Evolutionary conservation across 2,113 vertebrate genomes (phyloP), one percentile per base, ranked within the genome.

Genomic region (Stegostoma tigrinum): DNA sequence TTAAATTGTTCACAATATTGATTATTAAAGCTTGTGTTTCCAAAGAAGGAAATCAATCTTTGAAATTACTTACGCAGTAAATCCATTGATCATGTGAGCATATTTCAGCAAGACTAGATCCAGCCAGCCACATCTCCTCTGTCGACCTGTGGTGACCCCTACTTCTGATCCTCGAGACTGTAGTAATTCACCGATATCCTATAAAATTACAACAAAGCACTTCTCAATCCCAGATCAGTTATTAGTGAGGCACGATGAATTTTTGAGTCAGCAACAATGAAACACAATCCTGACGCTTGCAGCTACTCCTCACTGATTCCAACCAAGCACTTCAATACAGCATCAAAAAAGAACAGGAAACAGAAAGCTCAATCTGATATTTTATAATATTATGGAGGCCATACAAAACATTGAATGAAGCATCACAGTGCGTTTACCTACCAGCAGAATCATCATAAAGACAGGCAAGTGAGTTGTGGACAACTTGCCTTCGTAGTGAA

Each of bases 71-170:
- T 97, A 99, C 99, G 99, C 99, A 34, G 98, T 99, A 97, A 99
- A 99, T 96, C 99, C 99, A 96, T 99, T 99, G 96, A 99, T 99
- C 99, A 99, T 99, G 96, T 99, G 98, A 95, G 99, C 99, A 7
- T 99, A 99, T 98, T 98, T 98, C 96, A 99, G 98, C 96, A 98
- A 98, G 96, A 99, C 98, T 27, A 99, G 98, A 97, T 99, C 99
- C 97, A 99, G 97, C 99, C 99, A 99, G 97, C 99, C 99, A 95
- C 99, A 99, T 97, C 99, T 98, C 96, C 99, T 98, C 97, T 98
- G 99, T 96, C 99, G 98, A 96, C 99, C 99, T 5, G 99, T 99
- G 96, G 99, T 99, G 97, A 99, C 99, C 68, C 99, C 99, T 96
- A 99, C 98, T 96, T 99, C 99, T 97, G 98, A 98, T 95, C 99